Evolutionary conservation across 2,888 invertebrate species (phyloP).

Genomic region (Isotomurus palustris): DNA sequence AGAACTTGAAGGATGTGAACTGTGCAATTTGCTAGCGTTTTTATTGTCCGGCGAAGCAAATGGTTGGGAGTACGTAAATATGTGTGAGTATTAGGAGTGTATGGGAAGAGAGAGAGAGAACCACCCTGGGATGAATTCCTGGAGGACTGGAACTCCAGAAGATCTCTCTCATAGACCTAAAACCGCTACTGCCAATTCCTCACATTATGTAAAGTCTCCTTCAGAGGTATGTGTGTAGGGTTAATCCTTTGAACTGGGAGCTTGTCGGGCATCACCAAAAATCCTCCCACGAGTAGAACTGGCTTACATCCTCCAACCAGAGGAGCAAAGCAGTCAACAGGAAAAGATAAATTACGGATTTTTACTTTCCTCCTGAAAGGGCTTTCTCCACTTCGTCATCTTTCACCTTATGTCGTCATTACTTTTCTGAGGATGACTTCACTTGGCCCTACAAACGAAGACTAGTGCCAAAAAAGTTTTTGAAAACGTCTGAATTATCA

Average conservation of each 20-base stretch:
- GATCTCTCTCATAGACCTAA: no score
- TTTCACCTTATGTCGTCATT: slow-evolving; percentile 4
- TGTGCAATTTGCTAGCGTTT: background rate
- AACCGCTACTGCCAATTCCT: no score
- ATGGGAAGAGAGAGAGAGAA: background rate
- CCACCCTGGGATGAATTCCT: background rate
- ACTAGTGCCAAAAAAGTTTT: slow-evolving; percentile 8
- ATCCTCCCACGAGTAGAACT: no score
- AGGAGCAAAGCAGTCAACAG: slow-evolving; percentile 4
- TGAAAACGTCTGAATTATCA: no score
- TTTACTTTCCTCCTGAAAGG: background rate
- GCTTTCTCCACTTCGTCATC: slow-evolving; percentile 9
- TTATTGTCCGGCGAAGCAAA: no score
- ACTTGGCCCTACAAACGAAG: background rate
- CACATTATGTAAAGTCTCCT: no score
- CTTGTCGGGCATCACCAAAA: no score
- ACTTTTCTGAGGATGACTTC: slow-evolving; percentile 3
- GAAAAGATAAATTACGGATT: slow-evolving; percentile 8
- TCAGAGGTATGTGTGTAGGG: no score
- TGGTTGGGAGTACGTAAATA: no score
- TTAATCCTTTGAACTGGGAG: no score
- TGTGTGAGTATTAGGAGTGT: background rate
- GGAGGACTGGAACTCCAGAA: no score
- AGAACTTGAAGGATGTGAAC: background rate
- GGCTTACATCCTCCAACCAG: background rate